phyloP scores from a whole-genome alignment of 1,140 invertebrate genomes.

The Lasaia peninsularis region DNA sequence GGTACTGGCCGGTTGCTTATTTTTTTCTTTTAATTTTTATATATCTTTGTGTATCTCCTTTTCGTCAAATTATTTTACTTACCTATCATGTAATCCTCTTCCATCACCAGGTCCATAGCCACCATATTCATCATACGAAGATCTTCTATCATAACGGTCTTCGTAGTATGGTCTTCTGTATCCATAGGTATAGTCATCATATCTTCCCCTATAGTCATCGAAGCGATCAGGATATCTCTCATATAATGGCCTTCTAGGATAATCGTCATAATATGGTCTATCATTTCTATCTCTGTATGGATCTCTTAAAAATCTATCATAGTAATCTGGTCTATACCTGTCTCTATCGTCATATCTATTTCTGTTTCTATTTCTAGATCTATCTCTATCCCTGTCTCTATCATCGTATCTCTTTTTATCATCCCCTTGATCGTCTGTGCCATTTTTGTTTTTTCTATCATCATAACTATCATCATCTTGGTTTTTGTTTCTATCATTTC shows the following conservation, averaged over 20 bases:
- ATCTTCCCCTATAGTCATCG: conserved; percentile 45
- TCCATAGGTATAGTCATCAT: conserved; percentile 50
- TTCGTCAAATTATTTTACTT: no score
- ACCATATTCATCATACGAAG: conserved; percentile 44
- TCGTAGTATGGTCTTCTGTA: conserved; percentile 63
- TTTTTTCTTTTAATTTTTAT: no score
- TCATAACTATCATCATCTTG: conserved; percentile 45
- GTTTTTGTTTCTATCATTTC: conserved; percentile 45
- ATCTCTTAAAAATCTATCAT: conserved; percentile 57
- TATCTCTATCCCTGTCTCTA: conserved; percentile 39
- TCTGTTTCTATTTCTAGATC: conserved; percentile 50
- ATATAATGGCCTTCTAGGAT: conserved; percentile 43
- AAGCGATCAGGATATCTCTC: conserved; percentile 54
- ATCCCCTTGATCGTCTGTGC: conserved; percentile 47
- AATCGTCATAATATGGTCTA: conserved; percentile 47
- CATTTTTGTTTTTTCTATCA: conserved; percentile 47
- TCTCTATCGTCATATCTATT: conserved; percentile 62
- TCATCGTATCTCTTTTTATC: conserved; percentile 37
- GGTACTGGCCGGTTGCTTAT: no score
- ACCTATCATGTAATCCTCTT: conserved; percentile 64
- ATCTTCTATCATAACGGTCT: conserved; percentile 60
- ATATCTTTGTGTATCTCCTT: not conserved
- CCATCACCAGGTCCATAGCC: conserved; percentile 57
- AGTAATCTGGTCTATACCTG: conserved; percentile 61
- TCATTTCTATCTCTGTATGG: conserved; percentile 45